A percentile compares a stretch with the other conserved stretches of the same genome.
Evolutionary conservation across 37 sponge, comb jelly and placozoan genomes (phyloP).

Genomic region (Petrosia ficiformis): DNA sequence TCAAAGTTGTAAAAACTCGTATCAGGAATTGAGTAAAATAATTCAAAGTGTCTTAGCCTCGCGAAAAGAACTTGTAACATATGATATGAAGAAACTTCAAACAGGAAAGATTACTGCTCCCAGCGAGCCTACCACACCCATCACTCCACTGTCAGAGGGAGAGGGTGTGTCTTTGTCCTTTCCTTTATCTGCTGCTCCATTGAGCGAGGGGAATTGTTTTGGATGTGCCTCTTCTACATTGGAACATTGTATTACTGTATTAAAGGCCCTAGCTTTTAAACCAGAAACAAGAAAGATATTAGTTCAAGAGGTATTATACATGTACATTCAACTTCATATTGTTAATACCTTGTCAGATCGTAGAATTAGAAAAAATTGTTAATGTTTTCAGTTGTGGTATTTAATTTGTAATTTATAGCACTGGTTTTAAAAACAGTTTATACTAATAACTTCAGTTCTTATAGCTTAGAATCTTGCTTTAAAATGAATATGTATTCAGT

Average conservation of each 20-base stretch:
- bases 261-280: slow-evolving; percentile 68
- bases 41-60: slow-evolving; percentile 80
- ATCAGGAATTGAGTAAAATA: slow-evolving; percentile 77
- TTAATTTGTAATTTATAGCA: too few species aligned
- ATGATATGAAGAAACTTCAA: slow-evolving; percentile 68
- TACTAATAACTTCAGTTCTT: too few species aligned
- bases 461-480: too few species aligned
- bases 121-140: slow-evolving; percentile 13
- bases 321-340: neutral
- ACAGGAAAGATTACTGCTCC: neutral
- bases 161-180: neutral
- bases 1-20: slow-evolving; percentile 73
- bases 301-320: slow-evolving; percentile 17
- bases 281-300: slow-evolving; percentile 44
- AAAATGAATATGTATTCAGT: too few species aligned
- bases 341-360: too few species aligned
- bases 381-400: neutral
- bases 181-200: neutral
- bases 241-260: slow-evolving; percentile 81
- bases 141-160: neutral
- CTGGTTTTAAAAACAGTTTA: too few species aligned
- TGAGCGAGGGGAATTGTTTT: slow-evolving; percentile 50
- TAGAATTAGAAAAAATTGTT: too few species aligned
- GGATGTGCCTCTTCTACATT: slow-evolving; percentile 79
- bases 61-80: slow-evolving; percentile 75